Base-by-base conservation (phyloP, 2,113 vertebrate genomes). In the Poicephalus meyeri region DNA sequence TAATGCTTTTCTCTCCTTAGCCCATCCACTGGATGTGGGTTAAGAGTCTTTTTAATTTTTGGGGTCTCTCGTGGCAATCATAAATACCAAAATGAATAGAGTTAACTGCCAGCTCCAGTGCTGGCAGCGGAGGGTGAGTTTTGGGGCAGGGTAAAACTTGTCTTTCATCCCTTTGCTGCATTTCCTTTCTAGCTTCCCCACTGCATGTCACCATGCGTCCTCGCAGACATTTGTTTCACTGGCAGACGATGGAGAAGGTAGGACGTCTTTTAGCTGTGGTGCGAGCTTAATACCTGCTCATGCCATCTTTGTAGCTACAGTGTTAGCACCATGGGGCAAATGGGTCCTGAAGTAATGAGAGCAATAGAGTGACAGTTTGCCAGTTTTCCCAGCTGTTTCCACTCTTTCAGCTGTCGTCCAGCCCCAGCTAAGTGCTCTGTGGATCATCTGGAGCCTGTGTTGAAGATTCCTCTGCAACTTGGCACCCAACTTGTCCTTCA, bases 181-280 rank as follows among this genome's bases (percentile, higher is more conserved):
- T 5, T 14, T 29, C 0, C 0, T 52, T 91, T 81, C 42, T 49
- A 63, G 6, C 11, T 77, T 61, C 3, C 8, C 3, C 10, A 2
- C 1, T 4, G 4, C 58, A 37, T 41, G 23, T 21, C 47, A 19
- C n/a, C 44, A 4, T 33, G 35, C 78, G 41, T 19, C 16, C 33
- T 9, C 29, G 29, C 26, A 50, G 49, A 50, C 8, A 8, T 52
- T 42, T 50, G 47, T 76, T 37, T 15, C 74, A 33, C 41, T 76
- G 63, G 41, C 49, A 80, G 44, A 74, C 37, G 49, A 49, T 7
- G 28, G 35, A 70, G n/a, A 64, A 72, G 13, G 16, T 69, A 80
- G 37, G 46, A 12, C 0, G 0, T 23, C 21, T 82, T 76, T 35
- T 85, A 47, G 10, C 29, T 37, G 15, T 80, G 46, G 29, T 26